phyloP scores from a whole-genome alignment of 2,113 vertebrate species.

The Oryzias woworae region DNA sequence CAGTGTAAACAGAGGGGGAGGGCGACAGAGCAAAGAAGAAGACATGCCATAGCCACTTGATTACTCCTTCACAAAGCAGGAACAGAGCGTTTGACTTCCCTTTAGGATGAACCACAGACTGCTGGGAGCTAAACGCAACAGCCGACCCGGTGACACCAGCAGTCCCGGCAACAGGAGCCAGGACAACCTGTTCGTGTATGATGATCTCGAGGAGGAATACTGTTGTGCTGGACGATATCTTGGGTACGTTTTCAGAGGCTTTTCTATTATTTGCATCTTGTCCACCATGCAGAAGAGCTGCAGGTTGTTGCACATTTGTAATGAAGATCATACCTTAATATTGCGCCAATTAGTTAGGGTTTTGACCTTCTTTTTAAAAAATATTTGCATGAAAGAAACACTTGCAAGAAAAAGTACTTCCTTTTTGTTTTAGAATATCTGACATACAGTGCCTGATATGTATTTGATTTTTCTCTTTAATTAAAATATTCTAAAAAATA shows the following conservation, averaged over 20 bases:
- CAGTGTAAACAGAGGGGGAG: conserved; percentile 23
- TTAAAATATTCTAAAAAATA: too few species aligned
- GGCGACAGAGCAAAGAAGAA: conserved; percentile 22
- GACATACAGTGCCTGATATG: too few species aligned
- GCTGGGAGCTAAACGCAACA: conserved; percentile 23
- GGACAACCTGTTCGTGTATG: conserved; percentile 69
- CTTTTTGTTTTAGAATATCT: too few species aligned
- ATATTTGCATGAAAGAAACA: too few species aligned
- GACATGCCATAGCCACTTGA: conserved; percentile 30
- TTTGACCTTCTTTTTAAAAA: too few species aligned
- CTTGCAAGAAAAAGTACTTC: too few species aligned
- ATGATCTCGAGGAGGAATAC: conserved; percentile 72
- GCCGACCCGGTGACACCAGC: conserved; percentile 26
- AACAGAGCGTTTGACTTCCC: conserved; percentile 28
- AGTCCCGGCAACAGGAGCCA: conserved; percentile 61
- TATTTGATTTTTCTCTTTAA: too few species aligned
- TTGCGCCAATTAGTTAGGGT: too few species aligned
- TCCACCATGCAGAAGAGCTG: neutral
- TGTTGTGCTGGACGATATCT: conserved; percentile 64
- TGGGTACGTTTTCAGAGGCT: conserved; percentile 52
- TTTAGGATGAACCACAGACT: conserved; percentile 72
- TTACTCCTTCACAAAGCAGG: conserved; percentile 22
- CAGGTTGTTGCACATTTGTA: neutral
- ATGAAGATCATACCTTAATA: too few species aligned
- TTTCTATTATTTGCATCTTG: neutral